Evolutionary conservation across 2,113 vertebrate genomes (phyloP).

Genomic region (Tachycineta bicolor): DNA sequence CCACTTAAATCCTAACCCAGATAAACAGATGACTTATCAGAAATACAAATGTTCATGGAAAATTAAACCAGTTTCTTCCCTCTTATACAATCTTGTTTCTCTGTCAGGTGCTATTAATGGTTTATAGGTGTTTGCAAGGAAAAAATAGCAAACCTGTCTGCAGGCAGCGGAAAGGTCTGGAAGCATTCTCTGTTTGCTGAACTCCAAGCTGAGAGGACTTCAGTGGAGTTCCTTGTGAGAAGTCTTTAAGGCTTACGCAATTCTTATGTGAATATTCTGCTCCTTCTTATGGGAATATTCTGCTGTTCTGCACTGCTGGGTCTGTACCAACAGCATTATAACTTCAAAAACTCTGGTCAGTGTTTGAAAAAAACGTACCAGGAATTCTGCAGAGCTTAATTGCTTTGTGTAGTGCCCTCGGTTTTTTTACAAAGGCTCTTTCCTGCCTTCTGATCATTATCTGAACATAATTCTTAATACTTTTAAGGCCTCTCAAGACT

Average conservation of each 20-base stretch:
- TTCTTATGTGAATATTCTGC: neutral
- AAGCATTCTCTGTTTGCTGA: neutral
- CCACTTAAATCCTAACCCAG: neutral
- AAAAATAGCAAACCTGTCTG: neutral
- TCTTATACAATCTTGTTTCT: neutral
- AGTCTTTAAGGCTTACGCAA: neutral
- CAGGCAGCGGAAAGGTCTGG: neutral
- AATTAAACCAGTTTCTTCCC: neutral
- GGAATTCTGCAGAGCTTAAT: neutral
- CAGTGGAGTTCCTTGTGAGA: neutral
- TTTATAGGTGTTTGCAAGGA: neutral
- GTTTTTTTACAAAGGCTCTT: neutral
- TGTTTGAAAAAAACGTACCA: neutral
- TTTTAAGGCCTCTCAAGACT: neutral
- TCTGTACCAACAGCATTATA: neutral
- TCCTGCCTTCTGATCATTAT: neutral
- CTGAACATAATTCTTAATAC: neutral
- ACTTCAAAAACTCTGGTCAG: neutral
- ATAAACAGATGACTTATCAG: neutral
- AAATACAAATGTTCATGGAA: neutral
- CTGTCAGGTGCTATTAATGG: neutral
- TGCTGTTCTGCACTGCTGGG: neutral
- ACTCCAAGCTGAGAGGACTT: neutral
- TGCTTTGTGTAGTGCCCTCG: neutral
- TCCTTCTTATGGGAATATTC: neutral